Evolutionary conservation across 2,113 vertebrate genomes (phyloP).

Genomic region (Periophthalmus modestus): DNA sequence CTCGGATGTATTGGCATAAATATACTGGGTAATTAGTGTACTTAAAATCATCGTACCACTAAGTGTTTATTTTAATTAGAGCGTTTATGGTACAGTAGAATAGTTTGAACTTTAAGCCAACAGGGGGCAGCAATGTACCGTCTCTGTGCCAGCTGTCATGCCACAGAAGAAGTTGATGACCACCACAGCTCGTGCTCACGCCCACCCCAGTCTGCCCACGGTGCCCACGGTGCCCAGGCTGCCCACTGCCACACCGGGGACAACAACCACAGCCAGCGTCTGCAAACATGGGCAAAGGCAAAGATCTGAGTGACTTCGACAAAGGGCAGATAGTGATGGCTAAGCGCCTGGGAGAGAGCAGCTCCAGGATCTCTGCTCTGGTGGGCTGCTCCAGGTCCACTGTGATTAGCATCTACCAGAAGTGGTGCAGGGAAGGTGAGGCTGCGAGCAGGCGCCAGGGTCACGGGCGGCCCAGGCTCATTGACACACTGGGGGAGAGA

Average conservation of each 20-base stretch:
- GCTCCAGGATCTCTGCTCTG: slow-evolving; percentile 1
- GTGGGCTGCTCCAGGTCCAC: slow-evolving; percentile 4
- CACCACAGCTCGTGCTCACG: slow-evolving; percentile 2
- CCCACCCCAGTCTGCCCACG: slow-evolving; percentile 1
- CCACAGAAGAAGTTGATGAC: slow-evolving; percentile 6
- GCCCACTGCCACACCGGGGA: background rate
- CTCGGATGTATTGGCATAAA: background rate
- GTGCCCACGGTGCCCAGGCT: background rate
- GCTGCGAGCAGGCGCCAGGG: background rate
- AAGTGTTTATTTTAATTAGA: background rate
- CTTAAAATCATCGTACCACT: background rate
- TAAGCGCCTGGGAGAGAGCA: slow-evolving; percentile 5
- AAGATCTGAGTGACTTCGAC: slow-evolving; percentile 13
- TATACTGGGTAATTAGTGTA: background rate
- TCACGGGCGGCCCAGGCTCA: slow-evolving; percentile 14
- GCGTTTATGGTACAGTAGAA: background rate
- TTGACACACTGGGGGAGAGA: background rate
- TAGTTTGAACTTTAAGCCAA: background rate
- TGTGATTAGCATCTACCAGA: slow-evolving; percentile 5
- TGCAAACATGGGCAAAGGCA: slow-evolving; percentile 3
- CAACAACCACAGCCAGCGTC: background rate
- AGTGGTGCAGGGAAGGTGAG: slow-evolving; percentile 12
- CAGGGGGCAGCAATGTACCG: slow-evolving; percentile 2
- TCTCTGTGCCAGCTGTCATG: background rate
- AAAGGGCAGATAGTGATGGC: slow-evolving; percentile 15